These are phyloP conservation scores for Caranx ignobilis DNA, from an alignment of 2,113 vertebrate genomes.

Conservation along the genomic window DNA sequence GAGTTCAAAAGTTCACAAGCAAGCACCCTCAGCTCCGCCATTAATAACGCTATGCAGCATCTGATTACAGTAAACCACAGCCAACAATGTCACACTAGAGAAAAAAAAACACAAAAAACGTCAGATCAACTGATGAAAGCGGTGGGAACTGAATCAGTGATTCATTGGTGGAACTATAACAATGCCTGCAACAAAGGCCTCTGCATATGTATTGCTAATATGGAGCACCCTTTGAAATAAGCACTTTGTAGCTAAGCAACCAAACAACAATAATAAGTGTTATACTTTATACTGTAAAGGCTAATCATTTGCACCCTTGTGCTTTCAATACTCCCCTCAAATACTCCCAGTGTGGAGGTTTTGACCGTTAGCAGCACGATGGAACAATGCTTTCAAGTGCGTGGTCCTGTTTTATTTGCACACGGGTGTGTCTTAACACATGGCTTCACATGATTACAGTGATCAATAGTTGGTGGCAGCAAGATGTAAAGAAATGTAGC, in stretches of 20 bases:
- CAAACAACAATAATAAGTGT: constrained; percentile 24
- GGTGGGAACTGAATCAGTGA: constrained; percentile 34
- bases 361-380: neutral
- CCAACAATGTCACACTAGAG: neutral
- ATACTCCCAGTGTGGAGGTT: neutral
- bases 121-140: constrained; percentile 33
- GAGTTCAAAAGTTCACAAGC: constrained; percentile 56
- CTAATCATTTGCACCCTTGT: constrained; percentile 11
- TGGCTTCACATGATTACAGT: neutral
- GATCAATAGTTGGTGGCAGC: neutral
- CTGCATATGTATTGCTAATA: constrained; percentile 4
- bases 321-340: neutral
- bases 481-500: neutral
- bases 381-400: neutral
- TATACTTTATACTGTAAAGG: neutral
- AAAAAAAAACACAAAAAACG: neutral
- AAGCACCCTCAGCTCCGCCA: constrained; percentile 43
- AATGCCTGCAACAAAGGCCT: constrained; percentile 43
- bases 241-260: constrained; percentile 50
- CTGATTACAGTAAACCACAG: constrained; percentile 43
- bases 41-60: constrained; percentile 39
- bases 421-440: neutral
- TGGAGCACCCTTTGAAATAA: constrained; percentile 27
- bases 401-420: neutral
- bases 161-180: constrained; percentile 40